These are phyloP conservation scores for Otolemur crassicaudatus DNA, from an alignment of 2,797 vertebrate genomes.

Conservation along the genomic window DNA sequence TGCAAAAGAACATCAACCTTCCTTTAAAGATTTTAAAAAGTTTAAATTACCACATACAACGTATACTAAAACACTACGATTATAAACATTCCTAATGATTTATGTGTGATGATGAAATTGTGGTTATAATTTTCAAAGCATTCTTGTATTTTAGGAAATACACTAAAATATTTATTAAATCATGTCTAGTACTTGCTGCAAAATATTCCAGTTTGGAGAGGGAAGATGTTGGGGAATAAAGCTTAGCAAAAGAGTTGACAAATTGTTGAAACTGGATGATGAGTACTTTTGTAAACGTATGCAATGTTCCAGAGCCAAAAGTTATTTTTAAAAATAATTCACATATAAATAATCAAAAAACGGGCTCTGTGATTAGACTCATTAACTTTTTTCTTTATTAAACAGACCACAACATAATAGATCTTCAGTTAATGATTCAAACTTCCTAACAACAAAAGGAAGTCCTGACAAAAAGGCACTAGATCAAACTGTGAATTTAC, in stretches of 20 bases:
- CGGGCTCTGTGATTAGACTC: neutral
- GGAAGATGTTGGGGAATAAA: neutral
- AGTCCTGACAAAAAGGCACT: neutral
- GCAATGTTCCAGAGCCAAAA: neutral
- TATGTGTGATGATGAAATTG: neutral
- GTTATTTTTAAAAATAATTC: slow-evolving; percentile 19
- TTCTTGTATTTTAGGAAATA: slow-evolving; percentile 26
- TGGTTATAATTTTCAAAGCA: neutral
- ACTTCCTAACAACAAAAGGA: neutral
- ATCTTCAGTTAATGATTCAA: neutral
- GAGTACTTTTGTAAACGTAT: neutral
- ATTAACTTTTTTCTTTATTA: neutral
- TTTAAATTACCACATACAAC: neutral
- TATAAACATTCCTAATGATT: neutral
- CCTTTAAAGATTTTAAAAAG: neutral
- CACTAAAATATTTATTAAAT: neutral
- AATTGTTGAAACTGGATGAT: neutral
- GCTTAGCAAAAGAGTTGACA: neutral
- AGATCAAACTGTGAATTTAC: neutral
- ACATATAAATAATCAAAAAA: slow-evolving; percentile 55
- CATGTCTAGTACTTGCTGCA: neutral
- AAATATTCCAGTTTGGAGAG: neutral
- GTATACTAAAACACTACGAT: neutral
- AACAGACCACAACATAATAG: slow-evolving; percentile 7
- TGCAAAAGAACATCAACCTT: neutral